Evolutionary conservation across 2,888 invertebrate genomes (phyloP).

Genomic region (Lasioglossum morio): DNA sequence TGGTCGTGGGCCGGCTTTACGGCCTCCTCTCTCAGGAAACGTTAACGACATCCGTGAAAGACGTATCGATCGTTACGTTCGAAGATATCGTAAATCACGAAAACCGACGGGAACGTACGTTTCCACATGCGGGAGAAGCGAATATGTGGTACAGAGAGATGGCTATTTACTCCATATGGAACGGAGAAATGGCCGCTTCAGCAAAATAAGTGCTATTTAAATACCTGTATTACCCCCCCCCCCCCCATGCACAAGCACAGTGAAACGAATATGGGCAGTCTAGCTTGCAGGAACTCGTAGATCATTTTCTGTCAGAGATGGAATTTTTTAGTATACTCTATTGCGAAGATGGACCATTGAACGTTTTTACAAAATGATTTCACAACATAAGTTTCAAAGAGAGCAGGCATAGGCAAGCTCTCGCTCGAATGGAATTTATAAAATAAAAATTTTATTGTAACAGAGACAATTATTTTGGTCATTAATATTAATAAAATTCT

Average conservation of each 20-base stretch:
- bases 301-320: not conserved
- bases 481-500: not conserved
- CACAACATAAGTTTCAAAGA: not conserved
- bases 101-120: slow-evolving; percentile 47
- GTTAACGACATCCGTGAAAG: slow-evolving; percentile 77
- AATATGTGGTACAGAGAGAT: slow-evolving; percentile 23
- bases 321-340: not conserved
- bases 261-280: not conserved
- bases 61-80: slow-evolving; percentile 73
- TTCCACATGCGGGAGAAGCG: slow-evolving; percentile 39
- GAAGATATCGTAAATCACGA: slow-evolving; percentile 71
- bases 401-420: not conserved
- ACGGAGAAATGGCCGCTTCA: slow-evolving; percentile 24
- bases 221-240: not conserved
- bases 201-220: slow-evolving; percentile 29
- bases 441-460: not conserved
- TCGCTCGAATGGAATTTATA: not conserved
- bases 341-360: not conserved
- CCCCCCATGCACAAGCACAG: not conserved
- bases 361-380: not conserved
- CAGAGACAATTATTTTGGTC: not conserved
- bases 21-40: slow-evolving; percentile 81
- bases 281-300: not conserved
- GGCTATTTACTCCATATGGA: slow-evolving; percentile 23
- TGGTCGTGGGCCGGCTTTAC: slow-evolving; percentile 70